Conservation (phyloP, 2,888 invertebrate species). For the Lasioglossum malachurum region DNA sequence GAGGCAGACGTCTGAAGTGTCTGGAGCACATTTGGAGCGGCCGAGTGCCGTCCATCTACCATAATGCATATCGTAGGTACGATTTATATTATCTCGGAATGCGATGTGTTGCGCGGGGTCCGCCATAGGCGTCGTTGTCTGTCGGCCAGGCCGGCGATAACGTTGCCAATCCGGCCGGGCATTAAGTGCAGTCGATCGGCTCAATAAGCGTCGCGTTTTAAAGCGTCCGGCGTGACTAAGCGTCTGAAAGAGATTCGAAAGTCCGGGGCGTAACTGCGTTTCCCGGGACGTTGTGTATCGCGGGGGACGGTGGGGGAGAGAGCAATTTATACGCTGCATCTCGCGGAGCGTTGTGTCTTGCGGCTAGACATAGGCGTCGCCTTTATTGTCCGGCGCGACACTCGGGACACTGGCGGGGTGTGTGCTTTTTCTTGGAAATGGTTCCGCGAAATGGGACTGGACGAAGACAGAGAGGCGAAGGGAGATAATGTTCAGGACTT, state of each 20-base stretch:
- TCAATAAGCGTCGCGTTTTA: conserved; percentile 3
- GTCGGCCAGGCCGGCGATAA: conserved; percentile 4
- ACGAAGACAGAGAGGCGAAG: background rate
- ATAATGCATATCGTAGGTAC: conserved; percentile 34
- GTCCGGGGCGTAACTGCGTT: conserved; percentile 19
- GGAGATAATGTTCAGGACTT: background rate
- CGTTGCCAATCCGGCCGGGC: conserved; percentile 13
- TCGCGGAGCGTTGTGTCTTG: background rate
- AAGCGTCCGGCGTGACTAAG: conserved; percentile 1
- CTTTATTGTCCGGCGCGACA: background rate
- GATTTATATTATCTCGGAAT: conserved; percentile 39
- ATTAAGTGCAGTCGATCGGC: conserved; percentile 7
- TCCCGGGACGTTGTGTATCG: conserved; percentile 9
- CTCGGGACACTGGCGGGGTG: background rate
- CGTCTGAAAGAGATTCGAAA: conserved; percentile 18
- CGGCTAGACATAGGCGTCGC: conserved; percentile 13
- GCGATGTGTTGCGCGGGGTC: conserved; percentile 13
- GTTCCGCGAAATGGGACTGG: background rate
- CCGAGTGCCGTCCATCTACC: conserved; percentile 11
- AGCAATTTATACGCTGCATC: conserved; percentile 5
- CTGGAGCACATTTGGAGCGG: conserved; percentile 18
- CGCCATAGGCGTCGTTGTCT: conserved; percentile 25
- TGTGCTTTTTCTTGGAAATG: conserved; percentile 18
- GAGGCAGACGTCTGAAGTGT: conserved; percentile 20
- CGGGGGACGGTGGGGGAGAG: background rate